phyloP scores from a whole-genome alignment of 2,888 invertebrate genomes.

The Cerceris rybyensis region DNA sequence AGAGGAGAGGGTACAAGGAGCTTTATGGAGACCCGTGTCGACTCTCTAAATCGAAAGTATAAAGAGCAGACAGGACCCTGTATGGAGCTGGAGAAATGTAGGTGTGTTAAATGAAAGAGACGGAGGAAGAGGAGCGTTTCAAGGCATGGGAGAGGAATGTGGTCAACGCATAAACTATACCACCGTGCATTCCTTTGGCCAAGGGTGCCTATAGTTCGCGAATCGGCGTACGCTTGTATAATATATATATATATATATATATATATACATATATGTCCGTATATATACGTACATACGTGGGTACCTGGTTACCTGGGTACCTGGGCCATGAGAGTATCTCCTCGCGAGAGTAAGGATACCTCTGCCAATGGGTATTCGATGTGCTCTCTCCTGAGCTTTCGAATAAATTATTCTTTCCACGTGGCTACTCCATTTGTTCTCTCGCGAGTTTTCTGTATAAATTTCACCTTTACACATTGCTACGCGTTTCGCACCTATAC shows the following conservation, averaged over 20 bases:
- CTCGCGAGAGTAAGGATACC: constrained; percentile 13
- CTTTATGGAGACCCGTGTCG: constrained; percentile 30
- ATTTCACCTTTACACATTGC: too few species aligned
- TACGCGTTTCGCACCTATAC: too few species aligned
- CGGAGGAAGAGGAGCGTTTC: constrained; percentile 72
- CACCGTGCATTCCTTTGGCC: constrained; percentile 75
- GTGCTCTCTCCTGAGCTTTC: not conserved
- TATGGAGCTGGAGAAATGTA: constrained; percentile 54
- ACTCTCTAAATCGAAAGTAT: constrained; percentile 61
- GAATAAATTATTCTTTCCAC: not conserved
- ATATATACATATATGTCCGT: not conserved
- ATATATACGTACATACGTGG: constrained; percentile 25
- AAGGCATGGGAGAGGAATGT: constrained; percentile 81
- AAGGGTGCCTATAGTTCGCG: constrained; percentile 76
- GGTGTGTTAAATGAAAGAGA: constrained; percentile 71
- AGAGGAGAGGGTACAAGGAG: constrained; percentile 2
- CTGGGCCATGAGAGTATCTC: constrained; percentile 33
- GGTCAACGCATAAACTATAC: constrained; percentile 81
- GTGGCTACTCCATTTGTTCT: too few species aligned
- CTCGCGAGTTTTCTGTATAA: too few species aligned
- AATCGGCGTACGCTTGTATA: constrained; percentile 62
- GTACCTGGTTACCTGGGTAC: constrained; percentile 27
- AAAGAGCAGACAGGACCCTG: constrained; percentile 44
- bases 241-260: constrained; percentile 21
- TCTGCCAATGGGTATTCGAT: not conserved